A percentile compares a stretch with the other conserved stretches of the same genome.
Evolutionary conservation across 2,888 invertebrate species (phyloP).

Genomic region (Cylloceria caligata): DNA sequence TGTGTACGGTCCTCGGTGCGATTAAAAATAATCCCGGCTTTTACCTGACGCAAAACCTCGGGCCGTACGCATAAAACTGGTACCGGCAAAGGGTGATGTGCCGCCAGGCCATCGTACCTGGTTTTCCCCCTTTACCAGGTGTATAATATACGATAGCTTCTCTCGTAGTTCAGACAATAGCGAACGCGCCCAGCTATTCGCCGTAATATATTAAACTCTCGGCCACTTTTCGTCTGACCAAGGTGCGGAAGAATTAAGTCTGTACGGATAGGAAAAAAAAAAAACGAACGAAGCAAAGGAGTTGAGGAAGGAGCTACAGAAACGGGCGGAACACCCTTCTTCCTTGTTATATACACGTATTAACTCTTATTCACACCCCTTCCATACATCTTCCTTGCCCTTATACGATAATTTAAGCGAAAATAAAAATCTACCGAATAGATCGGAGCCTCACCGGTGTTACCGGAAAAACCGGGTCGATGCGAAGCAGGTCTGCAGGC

Average conservation of each 20-base stretch:
- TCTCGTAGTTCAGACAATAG: constrained; percentile 22
- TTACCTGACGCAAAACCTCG: constrained; percentile 29
- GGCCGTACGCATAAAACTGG: constrained; percentile 33
- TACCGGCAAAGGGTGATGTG: constrained; percentile 24
- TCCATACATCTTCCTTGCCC: neutral
- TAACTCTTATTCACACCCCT: constrained; percentile 33
- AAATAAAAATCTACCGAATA: constrained; percentile 17
- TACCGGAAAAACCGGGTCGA: constrained; percentile 47
- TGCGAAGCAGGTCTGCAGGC: constrained; percentile 14
- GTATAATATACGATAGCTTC: constrained; percentile 39
- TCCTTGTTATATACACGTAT: neutral
- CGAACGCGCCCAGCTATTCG: constrained; percentile 25
- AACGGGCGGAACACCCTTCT: neutral
- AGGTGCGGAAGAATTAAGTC: constrained; percentile 49
- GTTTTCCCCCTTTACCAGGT: constrained; percentile 48
- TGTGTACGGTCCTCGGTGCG: neutral
- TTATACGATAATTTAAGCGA: constrained; percentile 9
- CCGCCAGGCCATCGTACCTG: constrained; percentile 21
- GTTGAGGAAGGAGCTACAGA: neutral
- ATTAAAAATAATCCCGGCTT: constrained; percentile 40
- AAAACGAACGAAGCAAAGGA: neutral
- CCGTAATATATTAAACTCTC: constrained; percentile 42
- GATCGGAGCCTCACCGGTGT: constrained; percentile 22
- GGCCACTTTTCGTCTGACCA: constrained; percentile 44
- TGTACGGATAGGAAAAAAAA: neutral